Percentiles rank a stretch among this genome's conserved stretches.
phyloP scores from a whole-genome alignment of 1,140 invertebrate species.

The Drosophila triauraria region DNA sequence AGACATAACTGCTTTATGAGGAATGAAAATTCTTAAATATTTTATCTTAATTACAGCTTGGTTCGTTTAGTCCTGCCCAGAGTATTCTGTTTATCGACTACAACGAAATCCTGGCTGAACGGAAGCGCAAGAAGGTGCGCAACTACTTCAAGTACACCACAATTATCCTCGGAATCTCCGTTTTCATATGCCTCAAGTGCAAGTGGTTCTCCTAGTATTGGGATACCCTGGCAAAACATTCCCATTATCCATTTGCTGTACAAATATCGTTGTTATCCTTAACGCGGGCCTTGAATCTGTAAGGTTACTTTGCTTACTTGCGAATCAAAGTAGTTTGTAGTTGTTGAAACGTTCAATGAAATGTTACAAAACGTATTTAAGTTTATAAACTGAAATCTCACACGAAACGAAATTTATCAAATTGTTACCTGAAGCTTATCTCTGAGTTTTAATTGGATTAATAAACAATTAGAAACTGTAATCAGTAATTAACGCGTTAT shows the following conservation, averaged over 20 bases:
- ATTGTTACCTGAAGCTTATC: constrained; percentile 32
- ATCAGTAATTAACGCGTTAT: neutral
- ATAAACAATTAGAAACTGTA: constrained; percentile 17
- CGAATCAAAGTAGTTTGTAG: constrained; percentile 57
- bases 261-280: constrained; percentile 32
- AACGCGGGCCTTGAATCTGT: constrained; percentile 7
- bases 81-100: constrained; percentile 76
- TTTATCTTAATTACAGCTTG: constrained; percentile 46
- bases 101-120: constrained; percentile 72
- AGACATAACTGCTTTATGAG: constrained; percentile 15
- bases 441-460: constrained; percentile 11
- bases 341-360: neutral
- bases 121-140: constrained; percentile 71
- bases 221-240: constrained; percentile 3
- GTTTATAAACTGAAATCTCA: constrained; percentile 6
- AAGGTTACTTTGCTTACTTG: constrained; percentile 19
- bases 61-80: constrained; percentile 71
- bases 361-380: constrained; percentile 5
- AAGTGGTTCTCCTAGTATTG: constrained; percentile 61
- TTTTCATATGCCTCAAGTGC: constrained; percentile 77
- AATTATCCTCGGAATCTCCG: constrained; percentile 73
- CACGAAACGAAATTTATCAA: constrained; percentile 23
- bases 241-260: constrained; percentile 21
- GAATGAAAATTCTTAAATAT: neutral
- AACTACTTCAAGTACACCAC: constrained; percentile 78